phyloP scores from a whole-genome alignment of 2,797 vertebrate genomes.

The Zenarchopterus dispar region DNA sequence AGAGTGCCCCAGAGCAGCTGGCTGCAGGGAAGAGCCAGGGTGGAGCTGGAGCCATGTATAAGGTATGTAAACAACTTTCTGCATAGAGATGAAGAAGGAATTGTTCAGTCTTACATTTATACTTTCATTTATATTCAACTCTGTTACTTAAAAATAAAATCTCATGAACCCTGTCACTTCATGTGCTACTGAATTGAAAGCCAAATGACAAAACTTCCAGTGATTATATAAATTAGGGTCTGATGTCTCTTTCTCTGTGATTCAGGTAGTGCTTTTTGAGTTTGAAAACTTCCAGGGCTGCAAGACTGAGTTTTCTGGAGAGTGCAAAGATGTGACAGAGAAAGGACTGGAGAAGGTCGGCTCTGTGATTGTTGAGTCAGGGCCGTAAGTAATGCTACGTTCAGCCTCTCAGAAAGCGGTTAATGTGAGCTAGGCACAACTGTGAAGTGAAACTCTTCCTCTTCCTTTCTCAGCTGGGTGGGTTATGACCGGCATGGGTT shows the following conservation, averaged over 20 bases:
- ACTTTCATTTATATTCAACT: background rate
- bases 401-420: background rate
- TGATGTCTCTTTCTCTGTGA: background rate
- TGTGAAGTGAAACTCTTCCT: background rate
- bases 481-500: slow-evolving; percentile 85
- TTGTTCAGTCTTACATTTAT: background rate
- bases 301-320: slow-evolving; percentile 84
- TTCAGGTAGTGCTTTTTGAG: slow-evolving; percentile 87
- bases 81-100: background rate
- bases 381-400: slow-evolving; percentile 86
- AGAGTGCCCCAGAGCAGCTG: slow-evolving; percentile 86
- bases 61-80: slow-evolving; percentile 76
- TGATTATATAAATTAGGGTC: background rate
- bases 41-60: slow-evolving; percentile 83
- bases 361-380: slow-evolving; percentile 89
- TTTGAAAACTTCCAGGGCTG: slow-evolving; percentile 92
- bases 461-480: slow-evolving; percentile 81
- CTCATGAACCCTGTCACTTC: background rate
- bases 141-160: background rate
- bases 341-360: slow-evolving; percentile 89
- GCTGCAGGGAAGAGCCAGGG: slow-evolving; percentile 87
- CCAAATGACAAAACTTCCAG: too few relatives aligned
- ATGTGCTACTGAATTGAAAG: background rate
- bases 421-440: background rate
- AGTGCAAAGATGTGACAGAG: slow-evolving; percentile 87